phyloP scores from a whole-genome alignment of 2,888 invertebrate genomes.

The Andrena bicolor region DNA sequence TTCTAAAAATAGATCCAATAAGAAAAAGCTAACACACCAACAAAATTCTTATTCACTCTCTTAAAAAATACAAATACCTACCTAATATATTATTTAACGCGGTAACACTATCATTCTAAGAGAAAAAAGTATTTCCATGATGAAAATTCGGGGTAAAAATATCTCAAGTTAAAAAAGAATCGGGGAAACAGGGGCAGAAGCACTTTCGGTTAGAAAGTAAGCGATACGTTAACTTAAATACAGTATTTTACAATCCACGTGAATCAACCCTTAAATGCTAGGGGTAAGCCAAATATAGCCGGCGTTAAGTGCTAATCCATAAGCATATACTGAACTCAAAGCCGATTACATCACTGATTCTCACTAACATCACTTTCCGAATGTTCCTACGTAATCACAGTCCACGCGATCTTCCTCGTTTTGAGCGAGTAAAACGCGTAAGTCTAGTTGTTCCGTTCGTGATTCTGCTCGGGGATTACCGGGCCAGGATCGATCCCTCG shows the following conservation, averaged over 20 bases:
- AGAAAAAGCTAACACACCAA: neutral
- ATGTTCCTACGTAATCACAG: constrained; percentile 6
- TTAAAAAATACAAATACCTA: neutral
- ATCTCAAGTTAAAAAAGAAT: too few species aligned
- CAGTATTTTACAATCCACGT: too few species aligned
- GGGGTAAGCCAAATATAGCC: neutral
- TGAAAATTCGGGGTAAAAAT: too few species aligned
- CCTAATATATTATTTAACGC: neutral
- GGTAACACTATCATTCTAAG: neutral
- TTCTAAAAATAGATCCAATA: neutral
- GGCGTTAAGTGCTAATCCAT: neutral
- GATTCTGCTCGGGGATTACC: neutral
- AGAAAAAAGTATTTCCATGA: neutral
- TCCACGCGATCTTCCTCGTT: constrained; percentile 5
- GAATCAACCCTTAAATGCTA: too few species aligned
- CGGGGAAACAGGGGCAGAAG: too few species aligned
- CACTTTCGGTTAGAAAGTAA: too few species aligned
- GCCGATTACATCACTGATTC: constrained; percentile 46
- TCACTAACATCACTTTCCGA: constrained; percentile 56
- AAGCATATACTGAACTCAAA: neutral
- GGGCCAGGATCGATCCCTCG: neutral
- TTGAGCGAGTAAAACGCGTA: neutral
- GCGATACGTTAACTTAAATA: too few species aligned
- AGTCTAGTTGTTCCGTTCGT: neutral
- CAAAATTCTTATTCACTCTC: neutral